These are phyloP conservation scores for Girardinichthys multiradiatus DNA, from an alignment of 2,113 vertebrate genomes.

Conservation along the genomic window DNA sequence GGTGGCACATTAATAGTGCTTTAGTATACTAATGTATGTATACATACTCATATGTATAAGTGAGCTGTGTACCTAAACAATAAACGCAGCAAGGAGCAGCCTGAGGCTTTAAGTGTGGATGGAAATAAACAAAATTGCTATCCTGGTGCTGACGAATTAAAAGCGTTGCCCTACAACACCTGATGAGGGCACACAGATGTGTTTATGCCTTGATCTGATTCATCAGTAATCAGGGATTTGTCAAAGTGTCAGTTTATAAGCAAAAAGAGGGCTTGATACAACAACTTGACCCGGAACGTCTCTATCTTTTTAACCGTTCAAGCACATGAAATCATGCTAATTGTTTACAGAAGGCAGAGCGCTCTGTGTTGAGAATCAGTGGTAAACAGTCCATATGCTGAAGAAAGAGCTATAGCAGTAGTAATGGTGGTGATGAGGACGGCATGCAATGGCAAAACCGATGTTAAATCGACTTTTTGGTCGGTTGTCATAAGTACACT, in stretches of 20 bases:
- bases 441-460: background rate
- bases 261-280: conserved; percentile 17
- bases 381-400: conserved; percentile 61
- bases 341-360: conserved; percentile 70
- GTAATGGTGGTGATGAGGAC: conserved; percentile 64
- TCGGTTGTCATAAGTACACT: conserved; percentile 13
- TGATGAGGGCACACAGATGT: conserved; percentile 42
- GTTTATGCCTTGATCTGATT: conserved; percentile 41
- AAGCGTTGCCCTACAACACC: conserved; percentile 43
- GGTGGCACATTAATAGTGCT: conserved; percentile 81
- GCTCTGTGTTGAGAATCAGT: conserved; percentile 58
- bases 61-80: conserved; percentile 80
- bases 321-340: conserved; percentile 55
- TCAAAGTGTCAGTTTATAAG: conserved; percentile 43
- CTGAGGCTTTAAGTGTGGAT: conserved; percentile 69
- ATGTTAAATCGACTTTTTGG: background rate
- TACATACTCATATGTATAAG: conserved; percentile 82
- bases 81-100: conserved; percentile 74
- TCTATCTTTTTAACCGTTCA: conserved; percentile 63
- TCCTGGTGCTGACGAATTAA: conserved; percentile 29
- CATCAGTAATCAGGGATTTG: conserved; percentile 30
- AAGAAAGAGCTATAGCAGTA: conserved; percentile 30
- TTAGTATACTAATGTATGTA: conserved; percentile 81
- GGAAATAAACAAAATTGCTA: conserved; percentile 35
- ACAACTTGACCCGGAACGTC: conserved; percentile 25